phyloP scores from a whole-genome alignment of 92 coral and sea anemone species.

The Parazoanthus swiftii region DNA sequence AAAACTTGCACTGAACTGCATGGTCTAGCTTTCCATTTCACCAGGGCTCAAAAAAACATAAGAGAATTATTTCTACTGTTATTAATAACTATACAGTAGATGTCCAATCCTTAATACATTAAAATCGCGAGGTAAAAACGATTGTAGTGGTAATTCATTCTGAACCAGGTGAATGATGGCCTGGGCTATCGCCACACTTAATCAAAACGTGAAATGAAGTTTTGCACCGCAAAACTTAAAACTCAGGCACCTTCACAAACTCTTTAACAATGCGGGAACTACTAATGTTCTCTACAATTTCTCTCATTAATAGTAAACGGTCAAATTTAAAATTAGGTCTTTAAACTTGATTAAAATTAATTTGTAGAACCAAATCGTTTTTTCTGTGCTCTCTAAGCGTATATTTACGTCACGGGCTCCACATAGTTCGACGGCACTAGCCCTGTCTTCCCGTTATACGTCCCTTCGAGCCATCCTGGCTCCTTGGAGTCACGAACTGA shows the following conservation, averaged over 20 bases:
- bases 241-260: neutral
- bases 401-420: constrained; percentile 62
- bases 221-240: constrained; percentile 14
- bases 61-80: neutral
- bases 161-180: neutral
- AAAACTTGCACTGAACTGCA: too few relatives aligned
- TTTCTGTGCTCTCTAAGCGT: constrained; percentile 23
- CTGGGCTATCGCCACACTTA: neutral
- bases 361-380: constrained; percentile 45
- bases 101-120: neutral
- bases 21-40: too few relatives aligned
- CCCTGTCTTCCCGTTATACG: constrained; percentile 92
- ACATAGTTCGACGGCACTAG: constrained; percentile 94
- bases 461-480: constrained; percentile 99
- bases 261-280: too few relatives aligned
- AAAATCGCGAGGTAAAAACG: neutral
- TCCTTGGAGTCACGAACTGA: constrained; percentile 96
- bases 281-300: neutral
- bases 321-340: constrained; percentile 16
- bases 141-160: neutral
- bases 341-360: constrained; percentile 19
- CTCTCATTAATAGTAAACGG: neutral
- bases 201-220: neutral
- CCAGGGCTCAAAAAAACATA: neutral
- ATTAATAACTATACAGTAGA: neutral